These are phyloP conservation scores for Adelosebastes latens DNA, from an alignment of 2,797 vertebrate genomes.

Conservation along the genomic window DNA sequence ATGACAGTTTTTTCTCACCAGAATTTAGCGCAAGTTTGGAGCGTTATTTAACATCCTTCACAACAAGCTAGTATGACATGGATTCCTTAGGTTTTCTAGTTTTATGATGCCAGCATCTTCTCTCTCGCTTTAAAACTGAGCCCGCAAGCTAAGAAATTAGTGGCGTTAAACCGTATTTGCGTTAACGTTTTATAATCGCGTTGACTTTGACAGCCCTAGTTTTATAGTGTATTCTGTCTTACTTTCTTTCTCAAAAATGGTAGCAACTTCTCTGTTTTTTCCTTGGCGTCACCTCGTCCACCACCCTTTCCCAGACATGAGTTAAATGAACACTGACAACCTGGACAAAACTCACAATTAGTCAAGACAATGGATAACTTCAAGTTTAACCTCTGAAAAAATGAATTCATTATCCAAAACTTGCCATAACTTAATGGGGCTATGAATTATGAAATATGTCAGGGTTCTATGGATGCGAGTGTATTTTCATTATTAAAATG, in stretches of 20 bases:
- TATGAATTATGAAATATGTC: neutral
- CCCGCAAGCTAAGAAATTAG: no score
- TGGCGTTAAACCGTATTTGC: neutral
- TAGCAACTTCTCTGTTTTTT: neutral
- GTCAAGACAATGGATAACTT: neutral
- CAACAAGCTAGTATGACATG: no score
- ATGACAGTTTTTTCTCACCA: no score
- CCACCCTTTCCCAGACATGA: no score
- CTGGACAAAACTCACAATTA: neutral
- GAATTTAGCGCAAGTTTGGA: no score
- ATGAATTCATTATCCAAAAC: neutral
- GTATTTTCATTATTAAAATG: neutral
- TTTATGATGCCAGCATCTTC: no score
- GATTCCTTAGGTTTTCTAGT: no score
- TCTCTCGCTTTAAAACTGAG: no score
- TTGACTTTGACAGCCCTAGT: no score
- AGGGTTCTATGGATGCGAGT: neutral
- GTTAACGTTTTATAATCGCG: neutral
- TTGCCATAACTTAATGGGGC: neutral
- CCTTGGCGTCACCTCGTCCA: neutral
- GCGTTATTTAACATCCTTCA: no score
- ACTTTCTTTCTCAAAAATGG: neutral
- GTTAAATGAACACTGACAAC: no score
- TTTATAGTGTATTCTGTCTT: neutral
- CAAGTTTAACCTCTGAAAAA: neutral